A percentile compares a stretch with the other conserved stretches of the same genome.
Conservation (phyloP, 1,140 invertebrate genomes). For the Drosophila chauvacae region DNA sequence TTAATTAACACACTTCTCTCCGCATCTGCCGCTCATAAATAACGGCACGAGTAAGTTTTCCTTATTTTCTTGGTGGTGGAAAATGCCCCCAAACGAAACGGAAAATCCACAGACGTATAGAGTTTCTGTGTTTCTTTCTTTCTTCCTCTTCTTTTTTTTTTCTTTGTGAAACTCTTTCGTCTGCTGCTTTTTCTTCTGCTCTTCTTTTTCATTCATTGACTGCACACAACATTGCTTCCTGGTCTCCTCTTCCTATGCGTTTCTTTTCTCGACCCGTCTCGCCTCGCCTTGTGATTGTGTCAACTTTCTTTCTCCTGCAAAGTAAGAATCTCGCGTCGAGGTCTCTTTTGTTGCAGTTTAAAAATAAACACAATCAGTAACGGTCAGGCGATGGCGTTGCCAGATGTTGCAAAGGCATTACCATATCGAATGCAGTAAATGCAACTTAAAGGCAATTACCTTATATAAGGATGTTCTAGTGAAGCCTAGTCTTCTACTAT, state of each 20-base stretch:
- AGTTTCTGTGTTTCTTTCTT: conserved; percentile 49
- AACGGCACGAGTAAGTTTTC: conserved; percentile 62
- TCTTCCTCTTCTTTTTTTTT: conserved; percentile 1
- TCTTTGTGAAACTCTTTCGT: conserved; percentile 33
- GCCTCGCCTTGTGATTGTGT: conserved; percentile 43
- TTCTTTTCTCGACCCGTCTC: conserved; percentile 24
- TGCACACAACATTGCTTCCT: conserved; percentile 67
- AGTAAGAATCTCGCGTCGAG: conserved; percentile 29
- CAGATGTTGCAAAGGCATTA: conserved; percentile 32
- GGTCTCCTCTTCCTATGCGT: conserved; percentile 46
- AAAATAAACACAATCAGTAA: conserved; percentile 35
- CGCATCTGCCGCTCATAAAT: conserved; percentile 55
- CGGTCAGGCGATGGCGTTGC: conserved; percentile 26
- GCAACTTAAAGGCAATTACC: no score
- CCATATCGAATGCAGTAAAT: conserved; percentile 15
- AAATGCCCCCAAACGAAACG: conserved; percentile 62
- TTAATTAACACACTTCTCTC: conserved; percentile 75
- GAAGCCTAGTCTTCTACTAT: no score
- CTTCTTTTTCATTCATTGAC: conserved; percentile 68
- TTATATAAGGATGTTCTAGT: no score
- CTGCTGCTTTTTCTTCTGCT: conserved; percentile 17
- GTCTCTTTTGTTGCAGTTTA: conserved; percentile 33
- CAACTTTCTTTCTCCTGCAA: conserved; percentile 67
- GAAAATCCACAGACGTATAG: conserved; percentile 58
- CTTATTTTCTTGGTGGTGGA: conserved; percentile 55